phyloP scores from a whole-genome alignment of 2,888 invertebrate species.

The Scaptomyza flava region DNA sequence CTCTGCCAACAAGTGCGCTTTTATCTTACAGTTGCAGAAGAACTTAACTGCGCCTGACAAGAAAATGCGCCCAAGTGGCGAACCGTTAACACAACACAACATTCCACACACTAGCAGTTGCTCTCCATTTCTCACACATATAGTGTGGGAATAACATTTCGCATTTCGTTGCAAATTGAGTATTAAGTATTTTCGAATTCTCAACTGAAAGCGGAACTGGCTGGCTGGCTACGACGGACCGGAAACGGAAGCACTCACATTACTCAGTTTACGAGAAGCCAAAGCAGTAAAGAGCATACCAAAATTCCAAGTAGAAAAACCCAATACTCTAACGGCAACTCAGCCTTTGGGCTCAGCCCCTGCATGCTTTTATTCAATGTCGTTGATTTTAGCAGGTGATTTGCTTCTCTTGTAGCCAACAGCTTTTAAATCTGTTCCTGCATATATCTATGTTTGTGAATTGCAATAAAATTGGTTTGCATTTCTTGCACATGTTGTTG shows the following conservation, averaged over 20 bases:
- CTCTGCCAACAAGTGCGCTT: conserved; percentile 46
- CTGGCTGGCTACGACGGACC: conserved; percentile 50
- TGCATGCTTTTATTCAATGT: conserved; percentile 28
- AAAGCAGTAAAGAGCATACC: conserved; percentile 9
- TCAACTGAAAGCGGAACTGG: conserved; percentile 60
- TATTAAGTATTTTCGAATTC: conserved; percentile 73
- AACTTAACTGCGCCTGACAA: conserved; percentile 25
- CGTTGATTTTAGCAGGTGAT: conserved; percentile 44
- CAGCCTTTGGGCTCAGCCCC: background rate
- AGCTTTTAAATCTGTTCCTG: background rate
- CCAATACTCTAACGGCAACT: background rate
- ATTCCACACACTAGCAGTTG: conserved; percentile 10
- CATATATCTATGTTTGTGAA: conserved; percentile 4
- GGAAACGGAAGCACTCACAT: conserved; percentile 77
- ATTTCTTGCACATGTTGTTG: conserved; percentile 1
- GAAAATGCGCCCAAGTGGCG: conserved; percentile 52
- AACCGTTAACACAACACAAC: conserved; percentile 62
- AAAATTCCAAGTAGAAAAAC: conserved; percentile 4
- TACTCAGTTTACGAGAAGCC: conserved; percentile 58
- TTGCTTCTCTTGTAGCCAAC: conserved; percentile 26
- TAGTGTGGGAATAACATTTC: conserved; percentile 52
- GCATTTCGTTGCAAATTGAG: conserved; percentile 61
- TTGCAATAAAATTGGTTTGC: conserved; percentile 16
- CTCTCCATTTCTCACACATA: conserved; percentile 3
- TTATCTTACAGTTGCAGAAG: conserved; percentile 54